These are phyloP conservation scores for Mastacembelus armatus DNA, from an alignment of 2,797 vertebrate genomes.

Conservation along the genomic window DNA sequence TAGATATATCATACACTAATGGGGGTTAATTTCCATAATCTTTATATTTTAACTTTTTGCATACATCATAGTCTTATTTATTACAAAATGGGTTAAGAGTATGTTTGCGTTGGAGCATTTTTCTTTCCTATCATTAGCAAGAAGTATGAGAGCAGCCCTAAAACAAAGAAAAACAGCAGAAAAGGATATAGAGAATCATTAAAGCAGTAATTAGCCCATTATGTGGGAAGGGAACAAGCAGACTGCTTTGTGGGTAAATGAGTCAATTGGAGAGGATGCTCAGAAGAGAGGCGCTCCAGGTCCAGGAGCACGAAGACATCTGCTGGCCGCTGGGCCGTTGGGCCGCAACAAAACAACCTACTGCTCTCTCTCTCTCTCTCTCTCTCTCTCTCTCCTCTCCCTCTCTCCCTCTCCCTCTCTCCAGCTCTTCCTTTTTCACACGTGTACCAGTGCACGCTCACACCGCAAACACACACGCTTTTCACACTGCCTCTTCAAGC, in stretches of 20 bases:
- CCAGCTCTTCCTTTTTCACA: too few relatives aligned
- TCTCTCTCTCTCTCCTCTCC: conserved; percentile 41
- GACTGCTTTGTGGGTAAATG: conserved; percentile 84
- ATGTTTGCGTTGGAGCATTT: conserved; percentile 5
- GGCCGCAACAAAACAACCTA: conserved; percentile 79
- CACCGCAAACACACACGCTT: conserved; percentile 65
- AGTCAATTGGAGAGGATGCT: conserved; percentile 83
- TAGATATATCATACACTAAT: too few relatives aligned
- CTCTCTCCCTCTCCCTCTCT: too few relatives aligned
- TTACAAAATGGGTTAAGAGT: conserved; percentile 11
- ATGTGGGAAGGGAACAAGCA: conserved; percentile 74
- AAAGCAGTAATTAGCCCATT: conserved; percentile 84
- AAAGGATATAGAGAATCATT: conserved; percentile 75
- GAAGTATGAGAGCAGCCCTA: conserved; percentile 29
- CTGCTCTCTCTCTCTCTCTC: conserved; percentile 54
- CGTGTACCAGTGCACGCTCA: conserved; percentile 57
- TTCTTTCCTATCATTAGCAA: conserved; percentile 24
- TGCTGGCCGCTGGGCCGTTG: conserved; percentile 73
- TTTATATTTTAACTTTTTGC: conserved; percentile 5
- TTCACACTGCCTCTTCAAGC: conserved; percentile 79
- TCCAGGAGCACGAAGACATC: conserved; percentile 77
- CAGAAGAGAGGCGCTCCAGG: conserved; percentile 76
- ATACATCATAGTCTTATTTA: background rate
- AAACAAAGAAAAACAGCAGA: conserved; percentile 61
- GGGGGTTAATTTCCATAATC: background rate